A percentile compares a stretch with the other conserved stretches of the same genome.
phyloP scores from a whole-genome alignment of 1,140 invertebrate genomes.

The Leptinotarsa texana region DNA sequence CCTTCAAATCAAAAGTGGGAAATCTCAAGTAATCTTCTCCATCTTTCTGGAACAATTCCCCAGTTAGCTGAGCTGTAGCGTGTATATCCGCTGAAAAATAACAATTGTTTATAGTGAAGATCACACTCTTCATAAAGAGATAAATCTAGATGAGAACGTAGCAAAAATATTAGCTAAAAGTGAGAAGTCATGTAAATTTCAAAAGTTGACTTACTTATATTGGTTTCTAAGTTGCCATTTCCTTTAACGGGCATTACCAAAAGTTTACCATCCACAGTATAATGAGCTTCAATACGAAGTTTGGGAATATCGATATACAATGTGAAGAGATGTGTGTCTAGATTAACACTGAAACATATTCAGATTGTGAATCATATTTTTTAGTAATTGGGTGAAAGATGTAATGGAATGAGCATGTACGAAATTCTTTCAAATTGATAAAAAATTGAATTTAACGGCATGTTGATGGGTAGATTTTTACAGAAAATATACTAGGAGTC shows the following conservation, averaged over 20 bases:
- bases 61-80: slow-evolving; percentile 59
- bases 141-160: too few species aligned
- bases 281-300: slow-evolving; percentile 63
- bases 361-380: too few species aligned
- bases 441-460: too few species aligned
- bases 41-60: slow-evolving; percentile 54
- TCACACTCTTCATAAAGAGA: too few species aligned
- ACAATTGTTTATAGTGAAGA: neutral
- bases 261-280: slow-evolving; percentile 65
- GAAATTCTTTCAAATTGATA: too few species aligned
- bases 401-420: too few species aligned
- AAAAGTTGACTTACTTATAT: slow-evolving; percentile 61
- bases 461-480: too few species aligned
- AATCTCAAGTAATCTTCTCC: slow-evolving; percentile 62
- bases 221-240: slow-evolving; percentile 63
- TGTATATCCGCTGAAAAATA: slow-evolving; percentile 60
- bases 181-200: neutral
- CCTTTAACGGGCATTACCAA: slow-evolving; percentile 66
- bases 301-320: slow-evolving; percentile 62
- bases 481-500: too few species aligned
- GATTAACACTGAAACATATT: slow-evolving; percentile 56
- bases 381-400: too few species aligned
- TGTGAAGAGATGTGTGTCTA: slow-evolving; percentile 56
- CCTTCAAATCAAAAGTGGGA: slow-evolving; percentile 58
- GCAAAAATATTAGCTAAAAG: neutral